phyloP scores from a whole-genome alignment of 1,140 invertebrate genomes.

The Ditylenchus dipsaci region DNA sequence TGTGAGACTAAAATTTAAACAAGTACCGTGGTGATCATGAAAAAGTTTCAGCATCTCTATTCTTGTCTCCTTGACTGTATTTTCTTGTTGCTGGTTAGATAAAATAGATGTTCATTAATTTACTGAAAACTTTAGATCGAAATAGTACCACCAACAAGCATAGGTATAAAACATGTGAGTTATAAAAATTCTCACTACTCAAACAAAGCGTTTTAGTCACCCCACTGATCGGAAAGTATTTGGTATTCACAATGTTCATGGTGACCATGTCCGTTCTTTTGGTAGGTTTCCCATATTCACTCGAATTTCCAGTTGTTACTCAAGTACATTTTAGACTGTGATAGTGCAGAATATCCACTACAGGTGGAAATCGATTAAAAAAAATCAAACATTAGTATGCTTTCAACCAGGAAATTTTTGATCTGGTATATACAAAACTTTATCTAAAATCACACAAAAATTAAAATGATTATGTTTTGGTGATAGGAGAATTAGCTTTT shows the following conservation, averaged over 20 bases:
- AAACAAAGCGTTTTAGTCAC: constrained; percentile 65
- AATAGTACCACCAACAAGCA: constrained; percentile 90
- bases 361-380: constrained; percentile 47
- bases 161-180: constrained; percentile 56
- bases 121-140: constrained; percentile 63
- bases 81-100: constrained; percentile 95
- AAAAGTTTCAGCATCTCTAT: constrained; percentile 39
- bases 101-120: constrained; percentile 61
- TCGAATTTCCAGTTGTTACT: too few species aligned
- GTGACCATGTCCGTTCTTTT: constrained; percentile 96
- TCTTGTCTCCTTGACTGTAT: constrained; percentile 85
- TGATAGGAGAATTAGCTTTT: too few species aligned
- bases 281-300: too few species aligned
- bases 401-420: too few species aligned
- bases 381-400: too few species aligned
- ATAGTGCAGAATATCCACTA: constrained; percentile 81
- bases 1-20: too few species aligned
- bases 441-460: too few species aligned
- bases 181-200: neutral
- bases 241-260: constrained; percentile 97
- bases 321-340: neutral
- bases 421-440: too few species aligned
- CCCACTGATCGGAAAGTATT: constrained; percentile 92
- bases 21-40: too few species aligned
- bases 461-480: too few species aligned